phyloP scores from a whole-genome alignment of 2,888 invertebrate species.

The Lacanobia oleracea region DNA sequence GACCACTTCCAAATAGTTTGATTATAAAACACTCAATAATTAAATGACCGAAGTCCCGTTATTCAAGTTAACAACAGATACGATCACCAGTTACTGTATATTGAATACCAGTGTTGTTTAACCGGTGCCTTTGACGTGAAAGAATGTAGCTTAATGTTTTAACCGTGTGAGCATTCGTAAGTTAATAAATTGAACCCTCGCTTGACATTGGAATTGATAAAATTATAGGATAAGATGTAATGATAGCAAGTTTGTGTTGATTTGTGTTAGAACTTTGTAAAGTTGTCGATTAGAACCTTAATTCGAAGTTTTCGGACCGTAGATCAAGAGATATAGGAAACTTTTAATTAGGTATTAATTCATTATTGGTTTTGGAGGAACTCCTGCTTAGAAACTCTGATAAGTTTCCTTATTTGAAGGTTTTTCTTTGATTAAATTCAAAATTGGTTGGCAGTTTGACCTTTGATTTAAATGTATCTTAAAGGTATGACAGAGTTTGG shows the following conservation, averaged over 20 bases:
- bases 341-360: slow-evolving; percentile 29
- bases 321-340: slow-evolving; percentile 30
- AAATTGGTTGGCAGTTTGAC: neutral
- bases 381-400: neutral
- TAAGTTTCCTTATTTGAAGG: neutral
- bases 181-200: slow-evolving; percentile 23
- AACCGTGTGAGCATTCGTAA: neutral
- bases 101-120: slow-evolving; percentile 13
- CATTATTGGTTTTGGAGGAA: slow-evolving; percentile 5
- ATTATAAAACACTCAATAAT: slow-evolving; percentile 6
- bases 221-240: slow-evolving; percentile 14
- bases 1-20: neutral
- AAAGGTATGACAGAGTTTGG: too few species aligned
- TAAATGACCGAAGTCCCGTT: slow-evolving; percentile 12
- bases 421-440: neutral
- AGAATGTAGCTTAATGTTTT: slow-evolving; percentile 1
- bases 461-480: too few species aligned
- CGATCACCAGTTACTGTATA: slow-evolving; percentile 18
- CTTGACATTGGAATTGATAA: slow-evolving; percentile 25
- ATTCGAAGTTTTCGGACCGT: neutral
- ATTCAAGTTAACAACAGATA: slow-evolving; percentile 32
- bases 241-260: slow-evolving; percentile 35
- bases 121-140: slow-evolving; percentile 7
- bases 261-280: slow-evolving; percentile 35
- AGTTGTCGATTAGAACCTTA: slow-evolving; percentile 15